Evolutionary conservation across 2,888 invertebrate genomes (phyloP).

Genomic region (Lasioglossum pauxillum): DNA sequence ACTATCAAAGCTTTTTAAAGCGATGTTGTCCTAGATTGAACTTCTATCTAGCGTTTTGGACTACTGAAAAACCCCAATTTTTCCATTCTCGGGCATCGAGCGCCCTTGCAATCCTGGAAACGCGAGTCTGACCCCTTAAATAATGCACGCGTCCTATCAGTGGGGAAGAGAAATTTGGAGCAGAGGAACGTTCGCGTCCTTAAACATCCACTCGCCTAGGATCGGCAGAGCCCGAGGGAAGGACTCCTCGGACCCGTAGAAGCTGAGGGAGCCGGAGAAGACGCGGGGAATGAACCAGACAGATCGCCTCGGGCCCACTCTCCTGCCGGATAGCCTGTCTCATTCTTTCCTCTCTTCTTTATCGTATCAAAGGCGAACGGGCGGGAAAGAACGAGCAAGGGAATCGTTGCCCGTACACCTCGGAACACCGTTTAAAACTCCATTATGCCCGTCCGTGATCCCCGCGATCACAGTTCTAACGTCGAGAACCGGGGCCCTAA

Average conservation of each 20-base stretch:
- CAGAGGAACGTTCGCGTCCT: constrained; percentile 15
- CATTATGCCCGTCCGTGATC: constrained; percentile 71
- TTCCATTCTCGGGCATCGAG: too few relatives aligned
- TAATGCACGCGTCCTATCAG: neutral
- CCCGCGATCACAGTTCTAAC: constrained; percentile 57
- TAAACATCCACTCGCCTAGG: constrained; percentile 52
- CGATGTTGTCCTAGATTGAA: too few relatives aligned
- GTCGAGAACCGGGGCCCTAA: constrained; percentile 20
- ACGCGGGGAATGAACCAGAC: constrained; percentile 60
- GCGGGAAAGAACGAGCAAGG: constrained; percentile 53
- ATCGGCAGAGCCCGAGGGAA: constrained; percentile 59
- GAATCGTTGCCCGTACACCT: constrained; percentile 65
- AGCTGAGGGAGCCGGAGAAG: constrained; percentile 48
- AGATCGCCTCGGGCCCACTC: constrained; percentile 56
- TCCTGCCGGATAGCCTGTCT: constrained; percentile 45
- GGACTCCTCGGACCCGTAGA: constrained; percentile 48
- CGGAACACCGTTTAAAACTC: constrained; percentile 74
- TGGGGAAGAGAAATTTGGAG: neutral
- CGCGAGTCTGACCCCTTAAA: neutral
- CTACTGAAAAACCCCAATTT: too few relatives aligned
- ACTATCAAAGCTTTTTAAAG: too few relatives aligned
- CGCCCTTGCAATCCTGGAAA: too few relatives aligned
- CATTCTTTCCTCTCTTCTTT: constrained; percentile 44
- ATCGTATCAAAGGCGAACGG: constrained; percentile 65
- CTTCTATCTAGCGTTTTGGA: too few relatives aligned